phyloP scores from a whole-genome alignment of 2,113 vertebrate genomes.

The Orientallactaga bullata region DNA sequence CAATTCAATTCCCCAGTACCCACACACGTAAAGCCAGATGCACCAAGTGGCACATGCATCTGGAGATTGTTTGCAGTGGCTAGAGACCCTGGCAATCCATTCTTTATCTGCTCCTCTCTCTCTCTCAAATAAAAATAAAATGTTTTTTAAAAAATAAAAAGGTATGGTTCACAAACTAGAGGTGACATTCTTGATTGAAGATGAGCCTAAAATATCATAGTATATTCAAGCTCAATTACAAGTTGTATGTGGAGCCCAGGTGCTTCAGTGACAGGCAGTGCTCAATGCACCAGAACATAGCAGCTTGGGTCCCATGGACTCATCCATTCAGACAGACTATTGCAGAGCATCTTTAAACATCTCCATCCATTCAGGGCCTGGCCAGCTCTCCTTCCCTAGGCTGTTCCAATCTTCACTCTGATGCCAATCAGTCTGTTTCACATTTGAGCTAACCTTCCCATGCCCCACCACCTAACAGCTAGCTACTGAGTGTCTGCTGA shows the following conservation, averaged over 20 bases:
- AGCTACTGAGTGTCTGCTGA: not conserved
- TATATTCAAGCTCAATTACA: not conserved
- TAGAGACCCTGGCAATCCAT: too few relatives aligned
- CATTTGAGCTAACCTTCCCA: not conserved
- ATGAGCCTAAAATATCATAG: conserved; percentile 13
- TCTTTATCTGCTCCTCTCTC: too few relatives aligned
- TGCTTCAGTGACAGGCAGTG: not conserved
- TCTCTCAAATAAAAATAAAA: too few relatives aligned
- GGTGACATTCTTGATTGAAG: not conserved
- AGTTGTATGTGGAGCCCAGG: not conserved
- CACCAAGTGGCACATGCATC: too few relatives aligned
- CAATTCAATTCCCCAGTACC: too few relatives aligned
- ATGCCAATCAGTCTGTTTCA: not conserved
- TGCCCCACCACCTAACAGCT: not conserved
- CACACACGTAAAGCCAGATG: too few relatives aligned
- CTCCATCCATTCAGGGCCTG: not conserved
- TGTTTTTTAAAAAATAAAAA: conserved; percentile 24
- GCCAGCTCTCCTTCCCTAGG: not conserved
- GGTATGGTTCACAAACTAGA: not conserved
- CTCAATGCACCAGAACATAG: not conserved
- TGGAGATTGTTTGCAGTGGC: too few relatives aligned
- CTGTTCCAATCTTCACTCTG: not conserved
- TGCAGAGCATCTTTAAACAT: rapidly evolving
- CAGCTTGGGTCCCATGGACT: rapidly evolving
- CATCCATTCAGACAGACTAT: not conserved